Percentiles rank a stretch among this genome's conserved stretches.
phyloP scores from a whole-genome alignment of 1,140 invertebrate genomes.

The Neotoxoptera formosana region DNA sequence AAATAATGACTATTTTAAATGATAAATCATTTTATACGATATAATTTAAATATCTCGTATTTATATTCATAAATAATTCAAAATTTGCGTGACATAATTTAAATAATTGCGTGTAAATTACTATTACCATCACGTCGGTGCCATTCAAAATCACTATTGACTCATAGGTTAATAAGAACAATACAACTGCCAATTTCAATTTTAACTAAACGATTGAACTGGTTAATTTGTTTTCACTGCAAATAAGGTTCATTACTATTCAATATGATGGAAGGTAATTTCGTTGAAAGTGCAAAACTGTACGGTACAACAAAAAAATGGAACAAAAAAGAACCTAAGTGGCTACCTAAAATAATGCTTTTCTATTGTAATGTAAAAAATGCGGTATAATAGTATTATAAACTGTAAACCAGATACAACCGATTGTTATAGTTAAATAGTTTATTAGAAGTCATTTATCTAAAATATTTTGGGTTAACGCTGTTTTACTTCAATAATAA shows the following conservation, averaged over 20 bases:
- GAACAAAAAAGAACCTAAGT: neutral
- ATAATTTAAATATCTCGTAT: neutral
- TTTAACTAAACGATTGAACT: neutral
- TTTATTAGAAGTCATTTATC: neutral
- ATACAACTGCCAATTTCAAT: neutral
- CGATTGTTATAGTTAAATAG: neutral
- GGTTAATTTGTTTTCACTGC: neutral
- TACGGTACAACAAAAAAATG: neutral
- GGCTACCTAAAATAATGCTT: neutral
- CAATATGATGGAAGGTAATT: neutral
- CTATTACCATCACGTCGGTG: neutral
- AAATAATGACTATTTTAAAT: neutral
- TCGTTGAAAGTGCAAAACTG: neutral
- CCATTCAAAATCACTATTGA: neutral
- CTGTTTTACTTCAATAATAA: neutral
- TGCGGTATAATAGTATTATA: neutral
- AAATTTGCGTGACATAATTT: neutral
- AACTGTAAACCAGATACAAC: neutral
- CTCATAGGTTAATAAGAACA: neutral
- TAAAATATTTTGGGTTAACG: neutral
- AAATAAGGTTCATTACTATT: neutral
- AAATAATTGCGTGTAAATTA: constrained; percentile 19
- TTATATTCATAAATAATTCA: constrained; percentile 3
- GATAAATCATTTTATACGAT: neutral
- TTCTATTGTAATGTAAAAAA: neutral